These are phyloP conservation scores for Eulithis prunata DNA, from an alignment of 2,888 invertebrate species.

Conservation along the genomic window DNA sequence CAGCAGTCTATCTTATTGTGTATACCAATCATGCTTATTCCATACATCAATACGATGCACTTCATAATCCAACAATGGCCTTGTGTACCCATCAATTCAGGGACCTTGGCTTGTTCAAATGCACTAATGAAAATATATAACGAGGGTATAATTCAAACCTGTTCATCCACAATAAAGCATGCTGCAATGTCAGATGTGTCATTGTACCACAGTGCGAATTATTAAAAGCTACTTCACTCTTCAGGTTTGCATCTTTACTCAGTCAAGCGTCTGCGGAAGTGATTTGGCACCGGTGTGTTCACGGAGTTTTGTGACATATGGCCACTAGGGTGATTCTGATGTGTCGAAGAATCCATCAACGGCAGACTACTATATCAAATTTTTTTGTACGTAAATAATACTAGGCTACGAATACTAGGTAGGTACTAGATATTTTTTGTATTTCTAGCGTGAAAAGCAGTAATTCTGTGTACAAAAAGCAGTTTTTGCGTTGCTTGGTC, in stretches of 20 bases:
- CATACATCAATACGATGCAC: constrained; percentile 29
- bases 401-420: no score
- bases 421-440: no score
- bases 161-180: constrained; percentile 58
- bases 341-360: no score
- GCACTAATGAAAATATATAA: constrained; percentile 59
- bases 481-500: no score
- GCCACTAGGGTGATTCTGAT: no score
- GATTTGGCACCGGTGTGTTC: no score
- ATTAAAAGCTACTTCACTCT: constrained; percentile 20
- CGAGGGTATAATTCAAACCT: constrained; percentile 54
- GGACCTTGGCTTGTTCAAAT: constrained; percentile 64
- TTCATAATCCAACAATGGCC: constrained; percentile 44
- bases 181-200: constrained; percentile 58
- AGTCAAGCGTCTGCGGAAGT: neutral
- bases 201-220: constrained; percentile 20
- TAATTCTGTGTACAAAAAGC: no score
- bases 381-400: no score
- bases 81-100: constrained; percentile 58
- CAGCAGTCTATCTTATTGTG: neutral
- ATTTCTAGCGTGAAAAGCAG: no score
- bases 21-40: constrained; percentile 1
- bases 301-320: no score
- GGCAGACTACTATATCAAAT: no score
- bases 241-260: neutral